A percentile compares a stretch with the other conserved stretches of the same genome.
Evolutionary conservation across 2,888 invertebrate genomes (phyloP).

Genomic region (Heliconius erato): DNA sequence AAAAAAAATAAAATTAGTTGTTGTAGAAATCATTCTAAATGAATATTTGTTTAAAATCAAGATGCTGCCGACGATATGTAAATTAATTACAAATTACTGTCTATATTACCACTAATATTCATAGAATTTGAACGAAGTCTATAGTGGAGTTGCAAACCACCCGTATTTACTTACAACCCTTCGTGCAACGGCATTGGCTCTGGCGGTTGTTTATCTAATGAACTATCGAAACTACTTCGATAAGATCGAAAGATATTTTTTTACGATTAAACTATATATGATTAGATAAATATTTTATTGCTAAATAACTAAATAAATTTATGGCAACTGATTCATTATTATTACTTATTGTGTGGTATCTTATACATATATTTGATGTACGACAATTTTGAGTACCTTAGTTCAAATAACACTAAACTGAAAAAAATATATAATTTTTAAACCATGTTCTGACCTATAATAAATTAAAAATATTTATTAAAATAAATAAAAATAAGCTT

Average conservation of each 20-base stretch:
- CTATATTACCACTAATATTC: neutral
- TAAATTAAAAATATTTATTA: no score
- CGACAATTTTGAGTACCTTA: no score
- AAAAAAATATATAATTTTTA: no score
- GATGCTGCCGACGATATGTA: no score
- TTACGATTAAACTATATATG: neutral
- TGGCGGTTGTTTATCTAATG: constrained; percentile 8
- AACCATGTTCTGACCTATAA: no score
- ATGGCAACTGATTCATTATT: neutral
- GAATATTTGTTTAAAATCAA: no score
- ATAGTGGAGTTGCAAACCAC: neutral
- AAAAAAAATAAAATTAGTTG: no score
- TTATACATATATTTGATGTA: no score
- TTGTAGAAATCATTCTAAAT: no score
- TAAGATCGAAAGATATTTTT: constrained; percentile 18
- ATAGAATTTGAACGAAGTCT: neutral
- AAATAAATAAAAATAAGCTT: no score
- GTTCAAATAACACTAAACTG: no score
- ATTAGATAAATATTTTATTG: constrained; percentile 17
- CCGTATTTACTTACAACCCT: constrained; percentile 20
- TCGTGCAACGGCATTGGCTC: neutral
- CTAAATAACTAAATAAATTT: neutral
- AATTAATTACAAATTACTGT: neutral
- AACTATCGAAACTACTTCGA: constrained; percentile 17
- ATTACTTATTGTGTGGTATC: neutral